These are phyloP conservation scores for Philopotamus ludificatus DNA, from an alignment of 1,140 invertebrate species.

Conservation along the genomic window DNA sequence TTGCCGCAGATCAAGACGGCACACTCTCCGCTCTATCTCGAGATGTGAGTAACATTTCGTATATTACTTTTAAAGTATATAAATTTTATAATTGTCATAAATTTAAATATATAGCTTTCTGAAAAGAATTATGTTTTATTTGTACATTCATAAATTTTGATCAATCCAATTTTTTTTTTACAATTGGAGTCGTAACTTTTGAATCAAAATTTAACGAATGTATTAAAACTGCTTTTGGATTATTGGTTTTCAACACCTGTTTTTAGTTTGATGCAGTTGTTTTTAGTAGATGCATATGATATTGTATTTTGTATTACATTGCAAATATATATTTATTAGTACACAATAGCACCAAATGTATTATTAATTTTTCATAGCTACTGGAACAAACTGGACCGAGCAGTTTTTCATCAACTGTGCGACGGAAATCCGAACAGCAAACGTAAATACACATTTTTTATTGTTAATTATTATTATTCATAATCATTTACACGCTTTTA, in stretches of 20 bases:
- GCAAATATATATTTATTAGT: conserved; percentile 37
- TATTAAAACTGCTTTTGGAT: not conserved
- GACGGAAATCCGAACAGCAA: conserved; percentile 50
- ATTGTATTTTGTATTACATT: conserved; percentile 27
- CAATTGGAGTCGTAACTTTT: no score
- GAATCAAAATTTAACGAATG: conserved; percentile 2
- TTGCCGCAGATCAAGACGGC: conserved; percentile 44
- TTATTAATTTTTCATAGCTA: conserved; percentile 58
- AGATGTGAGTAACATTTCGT: conserved; percentile 50
- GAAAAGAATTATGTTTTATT: not conserved
- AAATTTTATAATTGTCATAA: conserved; percentile 3
- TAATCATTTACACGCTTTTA: not conserved
- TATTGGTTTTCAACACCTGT: conserved; percentile 16
- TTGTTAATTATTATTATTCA: conserved; percentile 43
- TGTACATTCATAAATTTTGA: conserved; percentile 7
- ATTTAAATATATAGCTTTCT: not conserved
- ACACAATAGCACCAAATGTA: conserved; percentile 45
- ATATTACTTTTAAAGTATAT: conserved; percentile 4
- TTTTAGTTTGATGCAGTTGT: conserved; percentile 22
- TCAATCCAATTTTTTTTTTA: no score
- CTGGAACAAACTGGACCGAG: conserved; percentile 57
- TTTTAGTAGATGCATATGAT: not conserved
- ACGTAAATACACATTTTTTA: conserved; percentile 67
- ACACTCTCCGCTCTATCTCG: conserved; percentile 55
- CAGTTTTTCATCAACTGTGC: conserved; percentile 42